A percentile compares a stretch with the other conserved stretches of the same genome.
Evolutionary conservation across 2,888 invertebrate species (phyloP).

Genomic region (Yponomeuta cagnagella): DNA sequence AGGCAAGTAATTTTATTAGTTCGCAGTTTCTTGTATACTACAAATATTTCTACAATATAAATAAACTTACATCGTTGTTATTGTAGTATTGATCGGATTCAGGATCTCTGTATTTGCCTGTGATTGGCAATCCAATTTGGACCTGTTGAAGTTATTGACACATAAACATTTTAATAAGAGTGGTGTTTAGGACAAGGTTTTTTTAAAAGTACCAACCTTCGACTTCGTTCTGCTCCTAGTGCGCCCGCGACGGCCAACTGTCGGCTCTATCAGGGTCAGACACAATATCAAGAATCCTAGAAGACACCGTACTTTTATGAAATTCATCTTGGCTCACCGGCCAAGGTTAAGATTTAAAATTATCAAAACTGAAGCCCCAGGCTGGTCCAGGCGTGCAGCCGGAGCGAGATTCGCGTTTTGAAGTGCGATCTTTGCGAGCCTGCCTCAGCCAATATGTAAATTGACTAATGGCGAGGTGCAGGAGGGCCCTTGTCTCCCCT

Average conservation of each 20-base stretch:
- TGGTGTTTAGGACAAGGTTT: not conserved
- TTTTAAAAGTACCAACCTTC: slow-evolving; percentile 62
- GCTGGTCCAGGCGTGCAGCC: slow-evolving; percentile 36
- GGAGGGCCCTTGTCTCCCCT: slow-evolving; percentile 66
- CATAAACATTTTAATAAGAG: not conserved
- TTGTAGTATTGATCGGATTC: slow-evolving; percentile 95
- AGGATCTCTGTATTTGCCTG: slow-evolving; percentile 91
- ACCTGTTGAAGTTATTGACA: slow-evolving; percentile 57
- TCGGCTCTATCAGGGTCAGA: slow-evolving; percentile 38
- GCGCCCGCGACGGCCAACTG: slow-evolving; percentile 80
- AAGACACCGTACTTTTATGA: slow-evolving; percentile 30
- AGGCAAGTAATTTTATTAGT: too few species aligned
- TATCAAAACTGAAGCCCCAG: not conserved
- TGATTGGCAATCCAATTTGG: slow-evolving; percentile 90
- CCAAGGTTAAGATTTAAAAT: not conserved
- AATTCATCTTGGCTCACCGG: not conserved
- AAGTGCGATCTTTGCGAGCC: slow-evolving; percentile 26
- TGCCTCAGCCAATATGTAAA: slow-evolving; percentile 58
- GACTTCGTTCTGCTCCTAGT: slow-evolving; percentile 84
- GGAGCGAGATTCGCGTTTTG: slow-evolving; percentile 31
- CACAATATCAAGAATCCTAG: slow-evolving; percentile 38
- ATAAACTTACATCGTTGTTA: slow-evolving; percentile 84
- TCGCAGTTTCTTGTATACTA: not conserved
- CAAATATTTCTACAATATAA: not conserved
- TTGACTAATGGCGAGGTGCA: slow-evolving; percentile 65